Evolutionary conservation across 2,113 vertebrate species (phyloP).

Genomic region (Esox niger): DNA sequence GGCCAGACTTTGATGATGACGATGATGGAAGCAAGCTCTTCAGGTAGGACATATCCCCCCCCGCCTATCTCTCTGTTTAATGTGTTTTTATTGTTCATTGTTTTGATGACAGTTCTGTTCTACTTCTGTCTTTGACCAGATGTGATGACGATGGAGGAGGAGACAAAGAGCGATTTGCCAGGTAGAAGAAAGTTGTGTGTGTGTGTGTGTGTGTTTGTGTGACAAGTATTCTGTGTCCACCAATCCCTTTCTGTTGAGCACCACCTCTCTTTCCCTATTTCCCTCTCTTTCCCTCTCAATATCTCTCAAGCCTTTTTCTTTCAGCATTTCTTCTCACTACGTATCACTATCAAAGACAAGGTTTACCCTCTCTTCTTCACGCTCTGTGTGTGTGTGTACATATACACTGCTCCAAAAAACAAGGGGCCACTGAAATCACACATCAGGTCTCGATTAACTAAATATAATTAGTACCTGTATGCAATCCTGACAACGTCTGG

Average conservation of each 20-base stretch:
- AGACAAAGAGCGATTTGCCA: slow-evolving; percentile 95
- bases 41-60: slow-evolving; percentile 74
- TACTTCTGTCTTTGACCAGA: slow-evolving; percentile 63
- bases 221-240: too few species aligned
- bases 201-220: too few species aligned
- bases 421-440: too few species aligned
- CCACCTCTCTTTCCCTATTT: slow-evolving; percentile 32
- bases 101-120: not conserved
- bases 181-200: slow-evolving; percentile 82
- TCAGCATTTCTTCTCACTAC: slow-evolving; percentile 48
- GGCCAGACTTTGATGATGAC: slow-evolving; percentile 69
- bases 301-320: slow-evolving; percentile 44
- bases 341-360: slow-evolving; percentile 50
- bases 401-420: too few species aligned
- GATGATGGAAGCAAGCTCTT: slow-evolving; percentile 86
- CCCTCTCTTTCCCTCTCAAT: slow-evolving; percentile 54
- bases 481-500: too few species aligned
- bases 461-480: too few species aligned
- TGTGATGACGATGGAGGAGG: slow-evolving; percentile 86
- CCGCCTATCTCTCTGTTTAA: not conserved
- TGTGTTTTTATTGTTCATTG: not conserved
- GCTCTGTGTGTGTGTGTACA: too few species aligned
- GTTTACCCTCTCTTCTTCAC: slow-evolving; percentile 45
- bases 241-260: slow-evolving; percentile 51
- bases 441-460: too few species aligned